These are phyloP conservation scores for Hoplodrina ambigua DNA, from an alignment of 2,888 invertebrate genomes.

Conservation along the genomic window DNA sequence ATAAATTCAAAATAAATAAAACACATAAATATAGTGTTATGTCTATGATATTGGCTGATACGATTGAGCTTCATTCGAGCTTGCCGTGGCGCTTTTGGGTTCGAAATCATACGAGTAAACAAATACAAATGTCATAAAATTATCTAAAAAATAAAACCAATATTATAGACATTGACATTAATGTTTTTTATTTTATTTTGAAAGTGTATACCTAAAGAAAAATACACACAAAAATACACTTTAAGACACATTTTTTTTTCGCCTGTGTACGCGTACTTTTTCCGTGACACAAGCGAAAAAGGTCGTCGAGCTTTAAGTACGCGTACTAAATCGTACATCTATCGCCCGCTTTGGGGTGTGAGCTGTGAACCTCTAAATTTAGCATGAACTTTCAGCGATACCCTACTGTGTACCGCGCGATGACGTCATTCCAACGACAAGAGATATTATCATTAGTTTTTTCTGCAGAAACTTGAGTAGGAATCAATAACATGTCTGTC, in stretches of 20 bases:
- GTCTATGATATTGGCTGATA: too few species aligned
- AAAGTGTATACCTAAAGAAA: too few species aligned
- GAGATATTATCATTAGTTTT: neutral
- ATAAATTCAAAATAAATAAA: too few species aligned
- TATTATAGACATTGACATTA: too few species aligned
- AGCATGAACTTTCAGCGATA: conserved; percentile 30
- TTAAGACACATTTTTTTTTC: neutral
- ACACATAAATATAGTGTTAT: too few species aligned
- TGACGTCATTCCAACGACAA: conserved; percentile 30
- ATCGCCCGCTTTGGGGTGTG: neutral
- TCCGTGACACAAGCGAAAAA: neutral
- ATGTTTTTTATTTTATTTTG: too few species aligned
- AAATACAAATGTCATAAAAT: too few species aligned
- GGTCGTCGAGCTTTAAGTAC: neutral
- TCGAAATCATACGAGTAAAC: too few species aligned
- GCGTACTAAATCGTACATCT: neutral
- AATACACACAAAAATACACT: neutral
- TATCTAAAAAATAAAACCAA: too few species aligned
- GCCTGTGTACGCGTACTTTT: neutral
- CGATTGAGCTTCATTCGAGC: too few species aligned
- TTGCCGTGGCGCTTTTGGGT: too few species aligned
- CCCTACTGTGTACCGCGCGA: neutral
- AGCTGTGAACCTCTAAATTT: conserved; percentile 37
- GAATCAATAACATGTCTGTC: neutral
- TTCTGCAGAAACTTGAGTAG: neutral